These are phyloP conservation scores for Bedellia somnulentella DNA, from an alignment of 2,888 invertebrate species.

Conservation along the genomic window DNA sequence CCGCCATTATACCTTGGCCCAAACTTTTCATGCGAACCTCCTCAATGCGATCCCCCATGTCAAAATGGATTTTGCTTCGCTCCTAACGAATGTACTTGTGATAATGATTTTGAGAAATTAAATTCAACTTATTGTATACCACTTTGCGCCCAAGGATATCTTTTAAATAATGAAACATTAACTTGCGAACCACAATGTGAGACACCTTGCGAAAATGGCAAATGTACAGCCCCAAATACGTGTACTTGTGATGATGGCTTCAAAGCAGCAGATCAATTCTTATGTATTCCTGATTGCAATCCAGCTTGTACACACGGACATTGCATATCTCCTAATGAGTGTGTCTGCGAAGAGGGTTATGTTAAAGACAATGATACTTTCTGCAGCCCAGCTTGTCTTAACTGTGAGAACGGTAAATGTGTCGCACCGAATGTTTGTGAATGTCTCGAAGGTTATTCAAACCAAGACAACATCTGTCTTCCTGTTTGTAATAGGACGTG, in stretches of 20 bases:
- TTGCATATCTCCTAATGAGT: constrained; percentile 40
- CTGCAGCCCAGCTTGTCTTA: constrained; percentile 6
- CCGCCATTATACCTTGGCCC: constrained; percentile 11
- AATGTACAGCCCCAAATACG: constrained; percentile 27
- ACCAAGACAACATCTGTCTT: constrained; percentile 14
- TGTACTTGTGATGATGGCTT: constrained; percentile 38
- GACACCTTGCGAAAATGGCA: constrained; percentile 23
- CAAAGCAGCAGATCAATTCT: constrained; percentile 3
- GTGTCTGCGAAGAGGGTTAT: constrained; percentile 28
- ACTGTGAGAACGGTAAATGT: constrained; percentile 22
- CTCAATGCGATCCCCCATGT: constrained; percentile 20
- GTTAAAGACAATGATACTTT: constrained; percentile 4
- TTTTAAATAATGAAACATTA: constrained; percentile 1
- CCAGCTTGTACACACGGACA: constrained; percentile 26
- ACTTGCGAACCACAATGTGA: constrained; percentile 14
- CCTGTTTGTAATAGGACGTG: constrained; percentile 21
- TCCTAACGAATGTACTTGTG: constrained; percentile 5
- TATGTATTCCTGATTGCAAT: constrained; percentile 19
- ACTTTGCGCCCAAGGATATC: constrained; percentile 1
- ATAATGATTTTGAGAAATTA: constrained; percentile 2
- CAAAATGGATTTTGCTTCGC: constrained; percentile 16
- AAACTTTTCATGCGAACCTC: constrained; percentile 10
- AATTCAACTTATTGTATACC: constrained; percentile 10
- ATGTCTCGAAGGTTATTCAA: constrained; percentile 16
- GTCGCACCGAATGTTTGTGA: constrained; percentile 19